These are phyloP conservation scores for Paedocypris sp. DNA, from an alignment of 2,113 vertebrate species.

Conservation along the genomic window DNA sequence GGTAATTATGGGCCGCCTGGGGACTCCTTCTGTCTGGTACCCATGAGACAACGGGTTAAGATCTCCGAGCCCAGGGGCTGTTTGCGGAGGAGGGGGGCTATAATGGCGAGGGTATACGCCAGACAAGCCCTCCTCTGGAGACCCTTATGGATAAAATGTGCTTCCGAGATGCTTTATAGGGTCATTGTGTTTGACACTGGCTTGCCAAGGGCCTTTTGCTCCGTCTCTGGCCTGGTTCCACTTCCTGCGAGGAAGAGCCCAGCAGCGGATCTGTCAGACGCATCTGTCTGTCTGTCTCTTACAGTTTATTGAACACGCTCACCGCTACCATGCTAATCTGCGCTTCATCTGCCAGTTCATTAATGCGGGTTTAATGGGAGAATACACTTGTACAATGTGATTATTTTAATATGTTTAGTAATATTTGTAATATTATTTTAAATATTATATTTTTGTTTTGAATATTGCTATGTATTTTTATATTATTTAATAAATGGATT, in stretches of 20 bases:
- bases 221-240: conserved; percentile 9
- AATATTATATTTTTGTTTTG: too few species aligned
- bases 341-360: conserved; percentile 1
- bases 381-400: neutral
- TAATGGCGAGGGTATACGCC: neutral
- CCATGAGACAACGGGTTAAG: conserved; percentile 60
- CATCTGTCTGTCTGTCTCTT: conserved; percentile 11
- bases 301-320: conserved; percentile 1
- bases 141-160: conserved; percentile 18
- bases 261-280: neutral
- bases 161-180: conserved; percentile 14
- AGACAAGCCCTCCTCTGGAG: neutral
- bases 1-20: conserved; percentile 59
- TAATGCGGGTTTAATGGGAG: neutral
- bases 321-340: neutral
- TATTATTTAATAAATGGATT: too few species aligned
- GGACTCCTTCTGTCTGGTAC: conserved; percentile 57
- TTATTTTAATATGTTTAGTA: neutral
- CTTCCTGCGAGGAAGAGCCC: neutral
- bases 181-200: conserved; percentile 25
- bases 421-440: too few species aligned
- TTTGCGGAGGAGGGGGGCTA: neutral
- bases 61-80: conserved; percentile 58
- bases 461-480: too few species aligned
- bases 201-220: neutral